A percentile compares a stretch with the other conserved stretches of the same genome.
phyloP scores from a whole-genome alignment of 1,140 invertebrate species.

The Monochamus saltuarius region DNA sequence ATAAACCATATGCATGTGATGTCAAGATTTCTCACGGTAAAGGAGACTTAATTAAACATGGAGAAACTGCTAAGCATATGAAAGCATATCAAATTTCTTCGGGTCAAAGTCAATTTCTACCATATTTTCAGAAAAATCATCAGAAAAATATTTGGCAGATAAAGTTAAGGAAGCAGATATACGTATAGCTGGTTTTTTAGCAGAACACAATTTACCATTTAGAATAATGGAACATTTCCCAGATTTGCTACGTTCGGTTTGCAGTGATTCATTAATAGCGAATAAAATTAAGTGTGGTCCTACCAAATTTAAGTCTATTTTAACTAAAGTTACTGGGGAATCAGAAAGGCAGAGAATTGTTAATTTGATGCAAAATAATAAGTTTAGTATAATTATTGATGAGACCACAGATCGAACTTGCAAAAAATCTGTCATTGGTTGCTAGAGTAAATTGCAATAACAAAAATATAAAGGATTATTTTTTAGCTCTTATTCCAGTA shows the following conservation, averaged over 20 bases:
- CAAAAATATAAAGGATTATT: slow-evolving; percentile 7
- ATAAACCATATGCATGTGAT: too few species aligned
- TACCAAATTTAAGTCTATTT: slow-evolving; percentile 3
- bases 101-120: too few species aligned
- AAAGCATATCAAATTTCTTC: too few species aligned
- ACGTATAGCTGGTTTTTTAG: too few species aligned
- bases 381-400: slow-evolving; percentile 49
- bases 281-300: not conserved
- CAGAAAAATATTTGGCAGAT: too few species aligned
- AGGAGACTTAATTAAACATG: too few species aligned
- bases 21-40: too few species aligned
- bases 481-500: slow-evolving; percentile 21
- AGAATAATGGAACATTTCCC: slow-evolving; percentile 11
- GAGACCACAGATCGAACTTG: slow-evolving; percentile 45
- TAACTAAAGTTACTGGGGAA: slow-evolving; percentile 11
- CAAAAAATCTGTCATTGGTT: slow-evolving; percentile 46
- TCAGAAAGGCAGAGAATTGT: slow-evolving; percentile 20
- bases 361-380: slow-evolving; percentile 35
- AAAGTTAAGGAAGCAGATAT: too few species aligned
- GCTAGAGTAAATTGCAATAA: not conserved
- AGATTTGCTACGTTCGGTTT: slow-evolving; percentile 6
- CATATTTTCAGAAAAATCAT: too few species aligned
- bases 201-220: slow-evolving; percentile 26
- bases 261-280: slow-evolving; percentile 16
- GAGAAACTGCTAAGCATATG: too few species aligned